A percentile compares a stretch with the other conserved stretches of the same genome.
Evolutionary conservation across 1,140 invertebrate genomes (phyloP).

Genomic region (Bathynomus jamesi): DNA sequence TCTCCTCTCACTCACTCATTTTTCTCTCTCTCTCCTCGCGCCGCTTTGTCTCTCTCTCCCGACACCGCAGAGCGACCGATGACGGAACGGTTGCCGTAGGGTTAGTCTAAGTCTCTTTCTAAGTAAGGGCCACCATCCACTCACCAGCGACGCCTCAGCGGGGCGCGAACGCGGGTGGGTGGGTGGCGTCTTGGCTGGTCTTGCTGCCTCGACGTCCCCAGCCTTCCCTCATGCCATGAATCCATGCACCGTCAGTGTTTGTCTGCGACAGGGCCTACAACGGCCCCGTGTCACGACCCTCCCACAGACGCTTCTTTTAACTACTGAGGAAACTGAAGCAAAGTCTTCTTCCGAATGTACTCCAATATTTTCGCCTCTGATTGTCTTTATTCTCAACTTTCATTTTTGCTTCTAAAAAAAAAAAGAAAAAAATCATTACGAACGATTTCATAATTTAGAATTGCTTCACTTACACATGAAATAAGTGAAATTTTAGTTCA

Average conservation of each 20-base stretch:
- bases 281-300: neutral
- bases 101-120: conserved; percentile 23
- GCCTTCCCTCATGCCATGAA: neutral
- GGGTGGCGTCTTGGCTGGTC: neutral
- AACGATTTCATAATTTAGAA: too few relatives aligned
- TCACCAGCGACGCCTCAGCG: neutral
- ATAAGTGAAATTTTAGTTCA: too few relatives aligned
- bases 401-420: too few relatives aligned
- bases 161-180: neutral
- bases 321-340: neutral
- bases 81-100: conserved; percentile 36
- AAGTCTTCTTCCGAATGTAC: neutral
- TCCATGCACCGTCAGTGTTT: neutral
- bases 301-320: neutral
- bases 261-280: neutral
- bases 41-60: too few relatives aligned
- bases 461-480: too few relatives aligned
- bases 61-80: conserved; percentile 28
- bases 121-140: conserved; percentile 12
- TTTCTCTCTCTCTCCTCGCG: conserved; percentile 17
- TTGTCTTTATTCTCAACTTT: too few relatives aligned
- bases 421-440: too few relatives aligned
- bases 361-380: too few relatives aligned
- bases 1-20: conserved; percentile 22
- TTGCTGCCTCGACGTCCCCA: neutral